Evolutionary conservation across 64 coral and sea anemone genomes (phyloP).

Genomic region (Stichodactyla mertensii): DNA sequence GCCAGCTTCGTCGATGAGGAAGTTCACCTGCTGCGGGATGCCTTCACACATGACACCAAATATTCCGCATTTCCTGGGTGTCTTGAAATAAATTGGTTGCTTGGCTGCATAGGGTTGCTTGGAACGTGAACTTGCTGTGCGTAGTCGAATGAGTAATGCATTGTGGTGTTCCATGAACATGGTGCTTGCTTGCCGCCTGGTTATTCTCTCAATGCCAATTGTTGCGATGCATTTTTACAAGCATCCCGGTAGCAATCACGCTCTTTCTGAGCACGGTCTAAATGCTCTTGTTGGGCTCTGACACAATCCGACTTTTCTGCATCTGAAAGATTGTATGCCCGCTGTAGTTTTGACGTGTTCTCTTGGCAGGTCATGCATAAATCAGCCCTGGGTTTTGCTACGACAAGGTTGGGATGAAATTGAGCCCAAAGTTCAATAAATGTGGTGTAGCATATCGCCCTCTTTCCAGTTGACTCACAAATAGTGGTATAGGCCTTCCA

Average conservation of each 20-base stretch:
- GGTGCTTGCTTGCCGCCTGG: neutral
- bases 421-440: slow-evolving; percentile 46
- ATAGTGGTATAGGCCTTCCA: slow-evolving; percentile 21
- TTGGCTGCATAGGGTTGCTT: slow-evolving; percentile 25
- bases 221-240: slow-evolving; percentile 18
- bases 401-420: slow-evolving; percentile 36
- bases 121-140: slow-evolving; percentile 41
- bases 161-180: slow-evolving; percentile 16
- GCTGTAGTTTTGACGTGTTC: slow-evolving; percentile 56
- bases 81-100: slow-evolving; percentile 57
- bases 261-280: slow-evolving; percentile 35
- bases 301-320: slow-evolving; percentile 45
- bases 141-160: slow-evolving; percentile 23
- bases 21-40: slow-evolving; percentile 35
- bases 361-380: slow-evolving; percentile 53
- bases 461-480: slow-evolving; percentile 30
- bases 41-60: slow-evolving; percentile 36
- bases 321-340: slow-evolving; percentile 11
- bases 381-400: slow-evolving; percentile 45
- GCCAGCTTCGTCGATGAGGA: slow-evolving; percentile 29
- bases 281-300: slow-evolving; percentile 28
- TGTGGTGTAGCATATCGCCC: slow-evolving; percentile 27
- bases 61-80: slow-evolving; percentile 33
- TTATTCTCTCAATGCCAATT: neutral
- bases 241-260: slow-evolving; percentile 13